Evolutionary conservation across 2,888 invertebrate genomes (phyloP).

Genomic region (Coleophora deauratella): DNA sequence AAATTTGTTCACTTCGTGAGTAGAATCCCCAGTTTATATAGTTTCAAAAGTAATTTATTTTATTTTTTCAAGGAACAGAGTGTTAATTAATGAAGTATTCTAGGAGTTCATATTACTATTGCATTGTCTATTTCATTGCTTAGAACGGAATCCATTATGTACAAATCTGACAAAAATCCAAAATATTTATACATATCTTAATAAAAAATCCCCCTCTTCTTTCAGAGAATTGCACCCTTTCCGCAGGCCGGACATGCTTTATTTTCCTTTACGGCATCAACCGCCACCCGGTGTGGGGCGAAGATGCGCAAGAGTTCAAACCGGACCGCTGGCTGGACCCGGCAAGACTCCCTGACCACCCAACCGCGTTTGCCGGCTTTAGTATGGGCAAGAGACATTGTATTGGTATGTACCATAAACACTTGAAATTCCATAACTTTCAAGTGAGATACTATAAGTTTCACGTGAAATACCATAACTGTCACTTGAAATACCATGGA

Average conservation of each 20-base stretch:
- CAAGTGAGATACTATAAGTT: background rate
- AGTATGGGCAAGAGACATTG: conserved; percentile 43
- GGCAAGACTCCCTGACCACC: conserved; percentile 29
- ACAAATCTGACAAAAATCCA: too few relatives aligned
- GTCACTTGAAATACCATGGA: background rate
- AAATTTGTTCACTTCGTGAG: too few relatives aligned
- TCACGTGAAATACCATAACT: background rate
- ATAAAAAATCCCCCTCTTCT: background rate
- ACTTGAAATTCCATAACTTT: background rate
- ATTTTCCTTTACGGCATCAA: conserved; percentile 38
- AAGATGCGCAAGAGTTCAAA: conserved; percentile 36
- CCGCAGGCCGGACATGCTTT: conserved; percentile 36
- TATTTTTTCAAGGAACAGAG: too few relatives aligned
- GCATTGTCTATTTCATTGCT: too few relatives aligned
- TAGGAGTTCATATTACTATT: too few relatives aligned
- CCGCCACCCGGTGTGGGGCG: conserved; percentile 41
- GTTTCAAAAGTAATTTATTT: too few relatives aligned
- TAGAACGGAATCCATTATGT: too few relatives aligned
- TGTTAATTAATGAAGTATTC: too few relatives aligned
- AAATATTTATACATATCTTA: too few relatives aligned
- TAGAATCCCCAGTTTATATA: too few relatives aligned
- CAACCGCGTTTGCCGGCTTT: conserved; percentile 37
- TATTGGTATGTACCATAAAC: conserved; percentile 31
- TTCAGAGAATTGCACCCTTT: conserved; percentile 40
- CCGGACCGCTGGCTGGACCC: conserved; percentile 47